Base-by-base conservation (phyloP, 2,888 invertebrate species). In the Cosmopolites sordidus region DNA sequence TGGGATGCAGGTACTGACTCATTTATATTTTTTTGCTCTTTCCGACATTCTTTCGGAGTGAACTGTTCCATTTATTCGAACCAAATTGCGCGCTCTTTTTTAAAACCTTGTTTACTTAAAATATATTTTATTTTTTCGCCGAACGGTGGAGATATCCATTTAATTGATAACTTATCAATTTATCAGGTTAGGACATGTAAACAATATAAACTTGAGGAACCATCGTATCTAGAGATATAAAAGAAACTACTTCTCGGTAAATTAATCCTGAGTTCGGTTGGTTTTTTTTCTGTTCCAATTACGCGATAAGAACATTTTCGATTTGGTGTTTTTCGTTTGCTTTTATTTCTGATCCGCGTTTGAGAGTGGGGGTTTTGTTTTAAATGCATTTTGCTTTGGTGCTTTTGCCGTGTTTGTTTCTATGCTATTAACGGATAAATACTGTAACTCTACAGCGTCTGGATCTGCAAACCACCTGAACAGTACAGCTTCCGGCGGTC, bases 391-490 rank as follows among this genome's bases (percentile, higher is more conserved):
- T 33, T 33, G 12, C 33, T 4, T 22, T 8, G 22, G 22, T 22
- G 22, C 8, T 33, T 33, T 33, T 11, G 3, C 33, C 11, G 33
- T 33, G 5, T 33, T 33, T 33, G n/a, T 33, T 11, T 33, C n/a
- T 33, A 33, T 33, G 33, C 4, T 33, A 33, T 33, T 33, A 33
- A 33, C 33, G 33, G 33, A 33, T 33, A 33, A 33, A 33, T 33
- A 58, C 56, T 56, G 60, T 61, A 12, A 11, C 33, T 33, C 33
- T 33, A 12, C 33, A 72, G 72, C 70, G 66, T 66, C 73, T 56
- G 71, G 70, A 62, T 71, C 70, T 60, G 68, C 71, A 54, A 75
- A 75, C 66, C 74, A 75, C 66, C 40, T 74, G 64, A 72, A 70
- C 62, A 73, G 68, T 66, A 66, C 72, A 59, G 64, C 69, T 54